Evolutionary conservation across 2,113 vertebrate genomes (phyloP), one percentile per base, ranked within the genome.

Genomic region (Paedocypris sp.): DNA sequence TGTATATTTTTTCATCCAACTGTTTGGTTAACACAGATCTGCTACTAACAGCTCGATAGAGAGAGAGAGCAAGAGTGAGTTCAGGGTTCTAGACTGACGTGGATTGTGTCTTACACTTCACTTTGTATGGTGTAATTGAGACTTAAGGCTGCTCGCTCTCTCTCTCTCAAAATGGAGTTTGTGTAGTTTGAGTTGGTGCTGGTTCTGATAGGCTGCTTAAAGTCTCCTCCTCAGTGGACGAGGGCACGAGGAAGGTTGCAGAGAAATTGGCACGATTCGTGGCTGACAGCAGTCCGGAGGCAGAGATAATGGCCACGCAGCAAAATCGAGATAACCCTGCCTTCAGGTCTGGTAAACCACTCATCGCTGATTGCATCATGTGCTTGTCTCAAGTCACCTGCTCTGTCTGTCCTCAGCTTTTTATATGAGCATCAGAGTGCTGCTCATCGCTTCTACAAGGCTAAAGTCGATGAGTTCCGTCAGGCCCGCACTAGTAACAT

Each of bases 161-260:
- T 80, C 90, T 6, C 89, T 89, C 81, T 86, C 85, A 75, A 82
- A 81, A 78, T 85, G 48, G 81, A 85, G 87, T 85, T 79, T 75
- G 73, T 81, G 76, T 90, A 89, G 89, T 89, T 84, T 91, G 89
- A 90, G 84, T 92, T 89, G 91, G 81, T 80, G 76, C 82, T 84
- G 88, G 88, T 93, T 94, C 89, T 96, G 88, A 96, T 90, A 91
- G 90, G 85, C 89, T 92, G 88, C 92, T 97, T 97, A 93, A 97
- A 97, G 91, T 95, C 90, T 94, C 88, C 88, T 89, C 91, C 90
- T 87, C 92, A 94, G 94, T 92, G 84, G 94, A 96, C 5, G 80
- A 87, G 74, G 91, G 93, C 76, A 88, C 79, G 70, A 90, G 85
- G 85, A 87, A 84, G 70, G 86, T 92, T 75, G 90, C 87, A 51